Evolutionary conservation across 2,888 invertebrate species (phyloP), one percentile per base, ranked within the genome.

Genomic region (Xylocampa areola): DNA sequence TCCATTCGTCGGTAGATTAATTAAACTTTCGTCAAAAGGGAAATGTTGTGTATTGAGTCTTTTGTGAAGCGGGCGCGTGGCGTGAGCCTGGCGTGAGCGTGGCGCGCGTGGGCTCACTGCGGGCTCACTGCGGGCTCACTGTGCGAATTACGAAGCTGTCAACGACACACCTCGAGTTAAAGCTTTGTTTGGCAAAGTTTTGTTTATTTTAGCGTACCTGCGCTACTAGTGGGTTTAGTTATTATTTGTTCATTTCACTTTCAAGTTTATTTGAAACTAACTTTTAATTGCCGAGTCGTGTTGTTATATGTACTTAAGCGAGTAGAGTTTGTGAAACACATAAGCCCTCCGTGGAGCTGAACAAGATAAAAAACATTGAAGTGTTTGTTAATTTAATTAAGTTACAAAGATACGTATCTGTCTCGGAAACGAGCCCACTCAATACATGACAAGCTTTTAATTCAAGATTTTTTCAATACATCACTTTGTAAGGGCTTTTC

Each of bases 1-100:
- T 63, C 53, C 13, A 62, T 45, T 68, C 44, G 36, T 50, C 21
- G 10, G 25, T 16, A 21, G 8, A 47, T 54, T 73, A 61, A 73
- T 73, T 72, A 73, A 73, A 75, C 32, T 72, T 75, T 63, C 47
- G 44, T 58, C 64, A 64, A 72, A 72, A 58, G 60, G 21, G 51
- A 63, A 57, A 45, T 54, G 49, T 69, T 58, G 10, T 55, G 36
- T 71, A 57, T 75, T 27, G 57, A 55, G 35, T 45, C 55, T 64
- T 71, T 71, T 75, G 50, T 55, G 21, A 7, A 30, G 35, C 27
- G 50, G 23, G 17, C 11, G 41, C 44, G 52, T 10, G 48, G 14
- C 23, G 39, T 1, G 10, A 1, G 39, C 45, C 40, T n/a, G 33
- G 21, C 21, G 35, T 1, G 35, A 0, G 30, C 53, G 57, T 16